These are phyloP conservation scores for Saxicola maurus DNA, from an alignment of 2,797 vertebrate species.

Conservation along the genomic window DNA sequence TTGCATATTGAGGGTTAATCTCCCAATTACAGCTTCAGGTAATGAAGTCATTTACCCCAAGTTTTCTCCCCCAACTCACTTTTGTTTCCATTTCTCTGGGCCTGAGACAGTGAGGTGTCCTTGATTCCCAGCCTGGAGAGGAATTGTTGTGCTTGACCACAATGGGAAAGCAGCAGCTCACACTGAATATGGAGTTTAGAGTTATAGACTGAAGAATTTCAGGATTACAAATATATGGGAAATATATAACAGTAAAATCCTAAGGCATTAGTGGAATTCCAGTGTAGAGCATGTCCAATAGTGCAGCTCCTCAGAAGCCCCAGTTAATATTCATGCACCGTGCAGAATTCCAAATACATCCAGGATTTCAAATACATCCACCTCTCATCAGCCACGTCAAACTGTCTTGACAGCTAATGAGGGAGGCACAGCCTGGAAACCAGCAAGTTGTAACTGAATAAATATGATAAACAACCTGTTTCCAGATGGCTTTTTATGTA, in stretches of 20 bases:
- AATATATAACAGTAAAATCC: background rate
- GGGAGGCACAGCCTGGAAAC: conserved; percentile 54
- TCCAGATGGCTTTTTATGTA: conserved; percentile 74
- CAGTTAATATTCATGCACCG: conserved; percentile 30
- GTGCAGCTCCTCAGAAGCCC: background rate
- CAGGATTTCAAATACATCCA: conserved; percentile 12
- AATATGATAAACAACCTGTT: conserved; percentile 73
- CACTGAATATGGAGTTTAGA: background rate
- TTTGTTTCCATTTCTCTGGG: background rate
- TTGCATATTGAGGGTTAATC: background rate
- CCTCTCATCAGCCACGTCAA: conserved; percentile 25
- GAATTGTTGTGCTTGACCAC: background rate
- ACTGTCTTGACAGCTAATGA: conserved; percentile 57
- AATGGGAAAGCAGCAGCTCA: background rate
- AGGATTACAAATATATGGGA: background rate
- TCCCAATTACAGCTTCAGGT: background rate
- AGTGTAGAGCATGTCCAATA: background rate
- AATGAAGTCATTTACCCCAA: background rate
- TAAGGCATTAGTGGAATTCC: background rate
- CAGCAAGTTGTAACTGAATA: conserved; percentile 71
- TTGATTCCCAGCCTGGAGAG: background rate
- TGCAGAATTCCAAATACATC: conserved; percentile 16
- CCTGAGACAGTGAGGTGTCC: background rate
- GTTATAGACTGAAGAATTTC: background rate
- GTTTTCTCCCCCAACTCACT: background rate